A percentile compares a stretch with the other conserved stretches of the same genome.
These are phyloP conservation scores for Papilio gigon DNA, from an alignment of 2,888 invertebrate species.

Conservation along the genomic window DNA sequence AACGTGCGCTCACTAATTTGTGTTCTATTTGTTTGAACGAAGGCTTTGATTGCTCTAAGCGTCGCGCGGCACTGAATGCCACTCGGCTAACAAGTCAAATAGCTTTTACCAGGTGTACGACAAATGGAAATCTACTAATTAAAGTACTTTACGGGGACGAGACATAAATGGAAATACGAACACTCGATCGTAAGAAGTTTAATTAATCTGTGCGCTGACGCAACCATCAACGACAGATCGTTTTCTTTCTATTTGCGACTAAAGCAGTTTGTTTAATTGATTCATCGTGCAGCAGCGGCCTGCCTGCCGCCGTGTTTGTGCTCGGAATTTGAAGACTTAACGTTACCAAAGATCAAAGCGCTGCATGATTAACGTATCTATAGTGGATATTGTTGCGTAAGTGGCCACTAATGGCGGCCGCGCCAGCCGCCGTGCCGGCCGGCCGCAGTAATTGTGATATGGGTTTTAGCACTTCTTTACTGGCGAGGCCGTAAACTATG, in stretches of 20 bases:
- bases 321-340: slow-evolving; percentile 74
- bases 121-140: slow-evolving; percentile 80
- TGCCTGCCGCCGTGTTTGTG: slow-evolving; percentile 67
- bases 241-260: slow-evolving; percentile 72
- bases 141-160: slow-evolving; percentile 68
- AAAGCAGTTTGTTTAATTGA: slow-evolving; percentile 75
- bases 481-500: slow-evolving; percentile 50
- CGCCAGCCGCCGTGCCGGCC: slow-evolving; percentile 46
- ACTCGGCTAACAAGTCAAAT: slow-evolving; percentile 68
- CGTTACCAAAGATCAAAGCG: slow-evolving; percentile 69
- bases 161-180: slow-evolving; percentile 70
- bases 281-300: slow-evolving; percentile 71
- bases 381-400: slow-evolving; percentile 74
- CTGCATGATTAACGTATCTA: slow-evolving; percentile 72
- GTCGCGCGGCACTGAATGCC: slow-evolving; percentile 52
- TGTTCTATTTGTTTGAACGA: slow-evolving; percentile 54
- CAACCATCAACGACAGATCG: slow-evolving; percentile 66
- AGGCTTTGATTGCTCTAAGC: slow-evolving; percentile 57
- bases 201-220: slow-evolving; percentile 76
- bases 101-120: slow-evolving; percentile 75
- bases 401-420: slow-evolving; percentile 65
- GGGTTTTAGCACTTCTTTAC: slow-evolving; percentile 72
- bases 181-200: slow-evolving; percentile 70
- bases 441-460: slow-evolving; percentile 61
- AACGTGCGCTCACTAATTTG: slow-evolving; percentile 52